A percentile compares a stretch with the other conserved stretches of the same genome.
These are phyloP conservation scores for Agrotis exclamationis DNA, from an alignment of 2,888 invertebrate genomes.

Conservation along the genomic window DNA sequence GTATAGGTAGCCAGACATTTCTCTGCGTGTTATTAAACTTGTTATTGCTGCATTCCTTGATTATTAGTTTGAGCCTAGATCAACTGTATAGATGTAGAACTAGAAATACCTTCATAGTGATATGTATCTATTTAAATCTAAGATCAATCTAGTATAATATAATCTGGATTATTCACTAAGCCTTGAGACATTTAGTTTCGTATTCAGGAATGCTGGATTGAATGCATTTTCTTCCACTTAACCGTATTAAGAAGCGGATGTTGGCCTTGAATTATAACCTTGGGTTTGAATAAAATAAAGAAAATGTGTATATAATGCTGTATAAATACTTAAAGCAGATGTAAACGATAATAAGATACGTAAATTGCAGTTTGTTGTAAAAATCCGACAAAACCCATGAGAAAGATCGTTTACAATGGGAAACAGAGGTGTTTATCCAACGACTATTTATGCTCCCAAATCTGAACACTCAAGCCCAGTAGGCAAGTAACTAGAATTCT, in stretches of 20 bases:
- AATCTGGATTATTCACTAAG: constrained; percentile 33
- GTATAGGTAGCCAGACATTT: too few relatives aligned
- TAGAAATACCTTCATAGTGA: constrained; percentile 27
- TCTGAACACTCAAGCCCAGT: constrained; percentile 8
- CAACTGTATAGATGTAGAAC: constrained; percentile 35
- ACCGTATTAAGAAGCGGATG: constrained; percentile 20
- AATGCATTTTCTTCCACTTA: constrained; percentile 21
- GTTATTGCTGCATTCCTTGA: constrained; percentile 33
- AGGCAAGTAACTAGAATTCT: constrained; percentile 10
- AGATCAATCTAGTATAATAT: constrained; percentile 36
- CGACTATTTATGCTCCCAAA: constrained; percentile 9
- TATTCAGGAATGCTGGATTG: constrained; percentile 22
- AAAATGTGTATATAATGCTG: not conserved
- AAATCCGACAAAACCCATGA: not conserved
- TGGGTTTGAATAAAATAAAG: not conserved
- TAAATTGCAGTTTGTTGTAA: not conserved
- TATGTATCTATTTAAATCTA: constrained; percentile 24
- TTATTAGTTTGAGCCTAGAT: constrained; percentile 43
- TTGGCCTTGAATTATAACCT: constrained; percentile 3
- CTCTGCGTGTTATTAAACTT: constrained; percentile 27
- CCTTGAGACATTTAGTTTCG: constrained; percentile 1
- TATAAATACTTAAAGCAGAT: not conserved
- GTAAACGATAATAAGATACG: not conserved
- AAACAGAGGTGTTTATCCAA: not conserved
- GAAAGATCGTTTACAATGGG: not conserved